Evolutionary conservation across 2,797 vertebrate genomes (phyloP), one percentile per base, ranked within the genome.

Genomic region (Apogon talboti): DNA sequence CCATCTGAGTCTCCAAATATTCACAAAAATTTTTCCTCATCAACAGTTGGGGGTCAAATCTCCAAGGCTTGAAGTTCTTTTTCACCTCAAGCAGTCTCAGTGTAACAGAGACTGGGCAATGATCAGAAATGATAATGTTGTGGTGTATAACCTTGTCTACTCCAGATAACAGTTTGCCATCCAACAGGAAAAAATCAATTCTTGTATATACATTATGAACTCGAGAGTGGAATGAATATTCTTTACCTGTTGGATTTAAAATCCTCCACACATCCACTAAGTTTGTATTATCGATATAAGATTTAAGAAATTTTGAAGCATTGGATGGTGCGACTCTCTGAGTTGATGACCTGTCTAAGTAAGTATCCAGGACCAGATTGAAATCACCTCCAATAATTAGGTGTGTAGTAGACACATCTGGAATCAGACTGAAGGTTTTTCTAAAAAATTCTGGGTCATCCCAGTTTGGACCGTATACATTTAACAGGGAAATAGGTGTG

Each of bases 391-490:
- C 28, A 2, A 38, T 14, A 1, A 46, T 60, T 2, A 60, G 12
- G 1, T 60, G 47, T 11, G 57, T 48, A 3, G 2, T 21, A 3
- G 33, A 24, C 6, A 40, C 21, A 15, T 60, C 44, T 11, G 18
- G 57, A 11, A 60, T 60, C 18, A 60, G 0, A 8, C 33, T 38
- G 19, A 48, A 60, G 24, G 0, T 7, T 4, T 48, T 48, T 35
- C 12, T 24, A 15, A 50, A 50, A 9, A 48, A 60, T 11, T 60
- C 57, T 21, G 44, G 30, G 6, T 60, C 33, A 48, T 60, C 57
- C 8, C 9, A 21, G 11, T 59, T 48, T 19, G 56, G 56, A 11
- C 30, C 56, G 21, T 59, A 59, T 0, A 59, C 10, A 4, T 59
- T 60, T 10, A 60, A 2, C 14, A 60, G 11, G 6, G 44, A 40